Conservation (phyloP, 92 coral and sea anemone genomes). For the Parazoanthus atlanticus region DNA sequence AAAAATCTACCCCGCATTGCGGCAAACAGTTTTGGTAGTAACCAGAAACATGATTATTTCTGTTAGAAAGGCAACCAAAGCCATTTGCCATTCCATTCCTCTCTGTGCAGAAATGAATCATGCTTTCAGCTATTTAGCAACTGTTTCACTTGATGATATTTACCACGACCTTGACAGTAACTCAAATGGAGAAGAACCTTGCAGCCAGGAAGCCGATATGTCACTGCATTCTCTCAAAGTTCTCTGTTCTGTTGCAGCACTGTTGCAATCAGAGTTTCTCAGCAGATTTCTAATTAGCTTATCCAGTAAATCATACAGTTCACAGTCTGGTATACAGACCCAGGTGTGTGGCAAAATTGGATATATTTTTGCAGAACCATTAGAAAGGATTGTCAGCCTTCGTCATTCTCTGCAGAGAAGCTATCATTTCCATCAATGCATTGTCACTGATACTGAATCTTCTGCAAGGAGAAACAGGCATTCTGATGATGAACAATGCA, state of each 20-base stretch:
- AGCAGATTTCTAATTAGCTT: constrained; percentile 68
- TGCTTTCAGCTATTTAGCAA: constrained; percentile 64
- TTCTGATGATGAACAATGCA: not conserved
- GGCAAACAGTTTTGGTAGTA: constrained; percentile 56
- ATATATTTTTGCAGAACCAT: constrained; percentile 56
- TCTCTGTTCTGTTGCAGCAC: constrained; percentile 53
- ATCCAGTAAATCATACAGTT: constrained; percentile 53
- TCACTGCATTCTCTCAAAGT: constrained; percentile 68
- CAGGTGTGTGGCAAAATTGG: constrained; percentile 39
- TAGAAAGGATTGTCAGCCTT: constrained; percentile 22
- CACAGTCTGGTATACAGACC: not conserved
- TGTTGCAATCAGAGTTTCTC: constrained; percentile 78
- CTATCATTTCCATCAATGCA: constrained; percentile 69
- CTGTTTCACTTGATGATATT: constrained; percentile 41
- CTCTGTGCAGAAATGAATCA: constrained; percentile 56
- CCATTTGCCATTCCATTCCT: constrained; percentile 48
- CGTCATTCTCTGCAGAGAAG: constrained; percentile 63
- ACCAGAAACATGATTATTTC: constrained; percentile 46
- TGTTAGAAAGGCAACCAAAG: constrained; percentile 47
- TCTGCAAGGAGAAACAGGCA: constrained; percentile 9
- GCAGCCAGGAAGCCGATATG: constrained; percentile 19
- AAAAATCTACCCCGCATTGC: constrained; percentile 66
- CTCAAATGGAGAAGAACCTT: not conserved
- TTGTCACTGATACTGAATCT: constrained; percentile 32
- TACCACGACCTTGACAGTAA: not conserved